Base-by-base conservation (phyloP, 2,113 vertebrate genomes). In the Rostratula benghalensis region DNA sequence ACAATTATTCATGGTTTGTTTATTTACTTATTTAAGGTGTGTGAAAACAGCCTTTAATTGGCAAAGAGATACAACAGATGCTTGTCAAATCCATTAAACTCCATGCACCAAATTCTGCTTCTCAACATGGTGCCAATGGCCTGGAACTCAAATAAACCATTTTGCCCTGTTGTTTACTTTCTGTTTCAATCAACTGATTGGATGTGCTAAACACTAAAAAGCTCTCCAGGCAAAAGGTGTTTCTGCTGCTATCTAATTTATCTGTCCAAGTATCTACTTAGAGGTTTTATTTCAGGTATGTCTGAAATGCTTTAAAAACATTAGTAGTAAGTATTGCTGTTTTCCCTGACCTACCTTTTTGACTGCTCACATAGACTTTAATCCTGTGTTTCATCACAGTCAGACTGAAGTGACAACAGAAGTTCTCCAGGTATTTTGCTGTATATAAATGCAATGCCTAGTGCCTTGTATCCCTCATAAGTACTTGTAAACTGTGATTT, bases 401-500 rank as follows among this genome's bases (percentile, higher is more conserved):
- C 54, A 70, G 30, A 35, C n/a, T 61, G 50, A 91, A 88, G 17
- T 39, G 46, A 83, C 51, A 93, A 92, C 90, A 87, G 48, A 85
- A 68, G 56, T 30, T 85, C 70, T 45, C 7, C 4, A 4, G 17
- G 9, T 54, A 61, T 65, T 80, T 79, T 83, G 11, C n/a, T 56
- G 67, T 16, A 74, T 80, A 77, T 81, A 93, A 92, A 77, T 43
- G 50, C 18, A 76, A 27, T 39, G 19, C 23, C n/a, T 57, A 11
- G n/a, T 56, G 43, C 59, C 21, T 67, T 74, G 37, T 76, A 77
- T 91, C 59, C 37, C 25, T 74, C 54, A 2, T 80, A 94, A 96
- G 70, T 64, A 83, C 59, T 81, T 88, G 35, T 90, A 92, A 96
- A 90, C 51, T 51, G 15, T 48, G 63, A 83, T 86, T 93, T 86